phyloP scores from a whole-genome alignment of 1,140 invertebrate species.

The Thalassaphorura encarpata region DNA sequence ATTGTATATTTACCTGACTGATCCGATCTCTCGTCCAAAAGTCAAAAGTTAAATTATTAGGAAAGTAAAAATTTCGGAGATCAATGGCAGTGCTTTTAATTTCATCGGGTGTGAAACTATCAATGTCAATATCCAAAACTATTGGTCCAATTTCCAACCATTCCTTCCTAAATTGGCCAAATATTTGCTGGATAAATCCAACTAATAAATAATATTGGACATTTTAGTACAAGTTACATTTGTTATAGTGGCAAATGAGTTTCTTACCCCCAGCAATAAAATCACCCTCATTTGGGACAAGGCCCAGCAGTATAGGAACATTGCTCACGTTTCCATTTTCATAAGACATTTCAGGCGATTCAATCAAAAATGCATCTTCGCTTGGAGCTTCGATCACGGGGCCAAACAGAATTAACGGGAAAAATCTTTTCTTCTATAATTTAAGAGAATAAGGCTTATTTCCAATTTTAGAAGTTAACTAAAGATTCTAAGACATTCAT shows the following conservation, averaged over 20 bases:
- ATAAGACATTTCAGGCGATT: constrained; percentile 14
- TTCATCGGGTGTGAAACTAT: not conserved
- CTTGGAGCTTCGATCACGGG: not conserved
- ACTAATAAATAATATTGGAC: too few relatives aligned
- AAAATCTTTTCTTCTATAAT: constrained; percentile 1
- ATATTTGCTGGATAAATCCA: too few relatives aligned
- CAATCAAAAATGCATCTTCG: constrained; percentile 2
- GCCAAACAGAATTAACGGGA: constrained; percentile 4
- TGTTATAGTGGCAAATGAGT: too few relatives aligned
- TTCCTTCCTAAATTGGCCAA: too few relatives aligned
- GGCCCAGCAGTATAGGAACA: constrained; percentile 8
- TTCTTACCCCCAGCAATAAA: constrained; percentile 5
- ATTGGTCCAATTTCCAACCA: too few relatives aligned
- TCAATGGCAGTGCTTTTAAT: not conserved
- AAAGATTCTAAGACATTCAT: not conserved
- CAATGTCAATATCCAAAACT: not conserved
- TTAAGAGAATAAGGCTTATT: not conserved
- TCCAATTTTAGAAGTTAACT: not conserved
- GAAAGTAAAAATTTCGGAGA: not conserved
- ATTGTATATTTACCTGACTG: constrained; percentile 2
- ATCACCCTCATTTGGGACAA: constrained; percentile 6
- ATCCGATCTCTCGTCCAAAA: not conserved
- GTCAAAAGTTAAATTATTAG: not conserved
- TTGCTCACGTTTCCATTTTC: not conserved
- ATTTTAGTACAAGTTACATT: too few relatives aligned